phyloP scores from a whole-genome alignment of 2,113 vertebrate genomes.

The Nothoprocta pentlandii region DNA sequence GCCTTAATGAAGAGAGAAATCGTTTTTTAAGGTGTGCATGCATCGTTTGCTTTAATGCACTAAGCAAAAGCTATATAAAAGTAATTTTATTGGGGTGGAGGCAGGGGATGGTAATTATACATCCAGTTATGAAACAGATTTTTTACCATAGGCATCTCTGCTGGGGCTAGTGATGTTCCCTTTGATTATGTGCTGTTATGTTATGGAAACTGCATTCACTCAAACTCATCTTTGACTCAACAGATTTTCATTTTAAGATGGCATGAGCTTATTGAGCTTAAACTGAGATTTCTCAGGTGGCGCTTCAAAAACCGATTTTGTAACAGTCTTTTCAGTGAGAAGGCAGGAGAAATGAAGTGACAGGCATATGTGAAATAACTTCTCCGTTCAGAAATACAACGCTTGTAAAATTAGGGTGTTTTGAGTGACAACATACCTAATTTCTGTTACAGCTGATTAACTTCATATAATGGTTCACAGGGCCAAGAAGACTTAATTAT shows the following conservation, averaged over 20 bases:
- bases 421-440: background rate
- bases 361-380: background rate
- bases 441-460: slow-evolving; percentile 13
- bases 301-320: slow-evolving; percentile 56
- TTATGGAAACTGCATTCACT: background rate
- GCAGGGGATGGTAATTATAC: background rate
- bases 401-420: slow-evolving; percentile 2
- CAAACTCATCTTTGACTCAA: background rate
- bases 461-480: slow-evolving; percentile 25
- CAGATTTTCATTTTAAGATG: slow-evolving; percentile 27
- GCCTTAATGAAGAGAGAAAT: background rate
- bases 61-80: background rate
- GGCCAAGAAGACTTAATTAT: slow-evolving; percentile 22
- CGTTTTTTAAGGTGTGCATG: background rate
- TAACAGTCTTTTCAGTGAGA: background rate
- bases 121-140: background rate
- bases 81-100: background rate
- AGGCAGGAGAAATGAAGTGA: background rate
- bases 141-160: background rate
- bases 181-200: slow-evolving; percentile 15
- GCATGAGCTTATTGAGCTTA: slow-evolving; percentile 13
- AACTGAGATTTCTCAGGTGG: slow-evolving; percentile 40
- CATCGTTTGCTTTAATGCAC: slow-evolving; percentile 10
- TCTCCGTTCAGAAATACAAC: background rate
- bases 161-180: background rate